Evolutionary conservation across 2,797 vertebrate genomes (phyloP).

Genomic region (Pseudomugil tenellus): DNA sequence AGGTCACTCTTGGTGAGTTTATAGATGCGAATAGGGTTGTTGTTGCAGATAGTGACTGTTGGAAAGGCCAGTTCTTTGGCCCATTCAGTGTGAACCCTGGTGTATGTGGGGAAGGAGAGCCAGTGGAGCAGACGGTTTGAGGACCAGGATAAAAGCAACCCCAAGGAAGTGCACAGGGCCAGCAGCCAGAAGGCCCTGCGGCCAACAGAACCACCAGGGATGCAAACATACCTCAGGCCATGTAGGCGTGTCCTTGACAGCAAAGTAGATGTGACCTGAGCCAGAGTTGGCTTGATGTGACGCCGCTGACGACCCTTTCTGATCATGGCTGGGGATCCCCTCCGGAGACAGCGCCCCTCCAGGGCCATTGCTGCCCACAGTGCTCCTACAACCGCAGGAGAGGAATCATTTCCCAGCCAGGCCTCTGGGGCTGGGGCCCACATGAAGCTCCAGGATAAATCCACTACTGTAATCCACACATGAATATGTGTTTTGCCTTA

Average conservation of each 20-base stretch:
- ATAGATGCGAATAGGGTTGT: conserved; percentile 95
- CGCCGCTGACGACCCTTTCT: conserved; percentile 69
- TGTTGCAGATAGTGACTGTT: conserved; percentile 97
- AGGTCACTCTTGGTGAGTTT: conserved; percentile 97
- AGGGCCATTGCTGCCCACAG: conserved; percentile 85
- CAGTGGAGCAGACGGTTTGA: conserved; percentile 94
- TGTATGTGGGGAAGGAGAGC: conserved; percentile 95
- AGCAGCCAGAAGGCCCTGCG: conserved; percentile 92
- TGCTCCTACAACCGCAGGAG: conserved; percentile 77
- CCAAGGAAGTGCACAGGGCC: conserved; percentile 92
- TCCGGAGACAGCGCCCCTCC: conserved; percentile 77
- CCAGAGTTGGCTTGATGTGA: conserved; percentile 52
- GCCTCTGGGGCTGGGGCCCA: conserved; percentile 80
- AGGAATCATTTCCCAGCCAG: conserved; percentile 85
- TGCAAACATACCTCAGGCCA: conserved; percentile 89
- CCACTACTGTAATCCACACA: conserved; percentile 75
- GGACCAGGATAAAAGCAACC: conserved; percentile 94
- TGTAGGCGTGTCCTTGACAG: conserved; percentile 89
- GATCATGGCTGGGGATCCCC: conserved; percentile 76
- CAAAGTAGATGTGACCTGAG: conserved; percentile 70
- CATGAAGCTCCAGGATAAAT: conserved; percentile 84
- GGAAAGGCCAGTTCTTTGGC: conserved; percentile 94
- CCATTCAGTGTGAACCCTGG: conserved; percentile 93
- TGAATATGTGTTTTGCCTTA: conserved; percentile 39
- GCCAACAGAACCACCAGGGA: conserved; percentile 83